Percentiles rank a stretch among this genome's conserved stretches.
These are phyloP conservation scores for Alethe castanea DNA, from an alignment of 2,113 vertebrate genomes.

Conservation along the genomic window DNA sequence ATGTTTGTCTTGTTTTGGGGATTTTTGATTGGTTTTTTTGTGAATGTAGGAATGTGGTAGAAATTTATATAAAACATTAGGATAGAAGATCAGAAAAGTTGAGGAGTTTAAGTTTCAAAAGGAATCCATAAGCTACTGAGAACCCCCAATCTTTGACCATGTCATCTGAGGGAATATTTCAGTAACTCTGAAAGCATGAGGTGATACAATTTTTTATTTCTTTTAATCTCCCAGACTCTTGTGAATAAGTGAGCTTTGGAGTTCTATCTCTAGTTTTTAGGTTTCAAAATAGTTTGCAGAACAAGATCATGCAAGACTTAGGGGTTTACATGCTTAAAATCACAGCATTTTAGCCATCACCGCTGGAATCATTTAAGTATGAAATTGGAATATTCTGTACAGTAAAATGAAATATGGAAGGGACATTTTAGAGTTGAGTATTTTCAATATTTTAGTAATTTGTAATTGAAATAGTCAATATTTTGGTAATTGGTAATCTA, in stretches of 20 bases:
- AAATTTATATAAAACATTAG: background rate
- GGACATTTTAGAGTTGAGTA: background rate
- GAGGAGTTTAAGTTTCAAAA: background rate
- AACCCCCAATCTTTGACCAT: background rate
- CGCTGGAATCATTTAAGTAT: background rate
- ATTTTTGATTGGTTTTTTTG: background rate
- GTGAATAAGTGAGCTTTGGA: background rate
- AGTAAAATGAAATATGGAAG: background rate
- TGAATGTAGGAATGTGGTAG: background rate
- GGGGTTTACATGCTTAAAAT: background rate
- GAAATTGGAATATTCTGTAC: background rate
- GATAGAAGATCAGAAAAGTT: background rate
- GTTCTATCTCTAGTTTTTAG: background rate
- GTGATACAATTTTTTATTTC: background rate
- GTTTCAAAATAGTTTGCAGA: background rate
- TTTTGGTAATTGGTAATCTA: background rate
- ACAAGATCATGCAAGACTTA: background rate
- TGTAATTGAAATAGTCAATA: background rate
- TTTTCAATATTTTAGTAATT: background rate
- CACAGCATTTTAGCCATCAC: background rate
- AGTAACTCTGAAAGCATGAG: background rate
- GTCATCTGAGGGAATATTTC: background rate
- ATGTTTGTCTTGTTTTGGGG: background rate
- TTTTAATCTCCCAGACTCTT: background rate
- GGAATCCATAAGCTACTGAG: background rate